phyloP scores from a whole-genome alignment of 2,888 invertebrate genomes.

The Germaria angustata region DNA sequence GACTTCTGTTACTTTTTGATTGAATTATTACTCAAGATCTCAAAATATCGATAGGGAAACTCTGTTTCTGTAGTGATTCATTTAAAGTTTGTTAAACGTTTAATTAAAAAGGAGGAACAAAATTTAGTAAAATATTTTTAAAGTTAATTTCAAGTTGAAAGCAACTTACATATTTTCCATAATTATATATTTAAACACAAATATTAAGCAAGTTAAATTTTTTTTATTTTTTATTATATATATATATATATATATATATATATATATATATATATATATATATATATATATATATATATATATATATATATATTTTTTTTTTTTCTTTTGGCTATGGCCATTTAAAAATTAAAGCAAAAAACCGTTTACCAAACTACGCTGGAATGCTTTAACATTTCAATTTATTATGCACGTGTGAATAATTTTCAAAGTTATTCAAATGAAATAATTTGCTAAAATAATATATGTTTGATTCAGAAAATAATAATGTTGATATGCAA shows the following conservation, averaged over 20 bases:
- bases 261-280: not conserved
- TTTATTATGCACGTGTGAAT: conserved; percentile 36
- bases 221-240: not conserved
- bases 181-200: conserved; percentile 37
- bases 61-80: conserved; percentile 41
- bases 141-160: conserved; percentile 22
- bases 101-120: conserved; percentile 33
- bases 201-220: conserved; percentile 16
- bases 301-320: not conserved
- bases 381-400: not conserved
- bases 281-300: too few species aligned
- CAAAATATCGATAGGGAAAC: conserved; percentile 57
- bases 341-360: not conserved
- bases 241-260: too few species aligned
- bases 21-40: conserved; percentile 70
- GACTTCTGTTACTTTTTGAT: conserved; percentile 70
- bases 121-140: conserved; percentile 10
- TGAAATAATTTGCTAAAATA: not conserved
- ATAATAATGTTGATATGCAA: too few species aligned
- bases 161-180: conserved; percentile 10
- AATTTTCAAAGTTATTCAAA: not conserved
- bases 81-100: conserved; percentile 28
- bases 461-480: not conserved
- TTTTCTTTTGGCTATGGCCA: too few species aligned
- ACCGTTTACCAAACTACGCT: not conserved